A percentile compares a stretch with the other conserved stretches of the same genome.
phyloP scores from a whole-genome alignment of 1,140 invertebrate species.

The Aphidius ervi region DNA sequence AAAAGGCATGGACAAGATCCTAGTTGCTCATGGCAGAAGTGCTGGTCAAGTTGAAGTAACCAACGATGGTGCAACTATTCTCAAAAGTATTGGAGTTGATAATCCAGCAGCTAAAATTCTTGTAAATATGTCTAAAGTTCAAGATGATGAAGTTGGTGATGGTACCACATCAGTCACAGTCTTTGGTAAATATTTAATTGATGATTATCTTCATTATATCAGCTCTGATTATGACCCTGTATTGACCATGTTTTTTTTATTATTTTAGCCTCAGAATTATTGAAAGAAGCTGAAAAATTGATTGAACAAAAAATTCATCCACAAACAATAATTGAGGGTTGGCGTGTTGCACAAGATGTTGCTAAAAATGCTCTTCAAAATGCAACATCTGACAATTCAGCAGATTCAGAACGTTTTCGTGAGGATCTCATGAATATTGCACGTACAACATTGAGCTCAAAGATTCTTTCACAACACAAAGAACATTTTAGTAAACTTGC shows the following conservation, averaged over 20 bases:
- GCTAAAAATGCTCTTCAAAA: constrained; percentile 78
- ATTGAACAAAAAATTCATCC: constrained; percentile 95
- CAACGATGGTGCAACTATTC: constrained; percentile 98
- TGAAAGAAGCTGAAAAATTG: constrained; percentile 93
- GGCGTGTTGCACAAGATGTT: constrained; percentile 80
- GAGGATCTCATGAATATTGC: constrained; percentile 96
- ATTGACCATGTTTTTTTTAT: neutral
- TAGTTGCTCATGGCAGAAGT: constrained; percentile 79
- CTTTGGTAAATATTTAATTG: constrained; percentile 57
- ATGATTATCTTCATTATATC: too few relatives aligned
- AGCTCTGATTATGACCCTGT: too few relatives aligned
- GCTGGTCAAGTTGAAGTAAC: constrained; percentile 91
- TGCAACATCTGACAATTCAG: constrained; percentile 77
- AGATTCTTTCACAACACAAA: constrained; percentile 97
- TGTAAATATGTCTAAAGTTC: constrained; percentile 96
- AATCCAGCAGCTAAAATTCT: constrained; percentile 99
- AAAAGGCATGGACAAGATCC: constrained; percentile 99
- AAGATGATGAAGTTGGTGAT: constrained; percentile 99
- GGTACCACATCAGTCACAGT: constrained; percentile 99
- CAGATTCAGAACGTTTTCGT: constrained; percentile 73
- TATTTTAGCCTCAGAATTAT: constrained; percentile 79
- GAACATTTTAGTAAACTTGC: constrained; percentile 94
- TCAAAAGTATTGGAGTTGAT: constrained; percentile 95
- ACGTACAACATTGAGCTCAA: constrained; percentile 94
- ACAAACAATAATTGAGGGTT: constrained; percentile 95